These are phyloP conservation scores for Achatina immaculata DNA, from an alignment of 1,140 invertebrate genomes.

Conservation along the genomic window DNA sequence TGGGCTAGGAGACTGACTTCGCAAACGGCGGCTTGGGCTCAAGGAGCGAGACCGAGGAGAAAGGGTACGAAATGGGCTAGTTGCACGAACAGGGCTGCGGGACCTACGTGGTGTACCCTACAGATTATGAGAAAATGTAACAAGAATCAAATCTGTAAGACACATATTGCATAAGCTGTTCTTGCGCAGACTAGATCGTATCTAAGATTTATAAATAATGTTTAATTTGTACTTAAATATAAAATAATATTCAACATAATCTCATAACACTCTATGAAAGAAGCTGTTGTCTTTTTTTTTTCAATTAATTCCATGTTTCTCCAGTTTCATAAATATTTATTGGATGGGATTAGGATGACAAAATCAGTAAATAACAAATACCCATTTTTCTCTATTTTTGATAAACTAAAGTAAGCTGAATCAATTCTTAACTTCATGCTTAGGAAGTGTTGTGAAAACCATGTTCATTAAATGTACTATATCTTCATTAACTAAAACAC, in stretches of 20 bases:
- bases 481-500: no score
- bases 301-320: not conserved
- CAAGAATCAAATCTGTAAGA: conserved; percentile 5
- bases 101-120: conserved; percentile 55
- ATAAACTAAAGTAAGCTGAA: no score
- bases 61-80: conserved; percentile 55
- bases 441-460: no score
- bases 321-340: no score
- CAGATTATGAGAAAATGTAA: no score
- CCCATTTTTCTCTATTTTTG: no score
- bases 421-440: no score
- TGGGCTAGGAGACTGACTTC: conserved; percentile 59
- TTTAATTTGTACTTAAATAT: not conserved
- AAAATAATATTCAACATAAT: not conserved
- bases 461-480: no score
- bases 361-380: no score
- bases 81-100: conserved; percentile 56
- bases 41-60: conserved; percentile 34
- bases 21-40: conserved; percentile 42
- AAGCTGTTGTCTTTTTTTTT: not conserved
- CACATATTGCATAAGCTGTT: not conserved
- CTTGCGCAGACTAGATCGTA: not conserved
- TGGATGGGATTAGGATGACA: no score
- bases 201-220: conserved; percentile 16
- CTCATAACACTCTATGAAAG: not conserved